These are phyloP conservation scores for Pseudomyrmex sp. DNA, from an alignment of 1,140 invertebrate genomes.

Conservation along the genomic window DNA sequence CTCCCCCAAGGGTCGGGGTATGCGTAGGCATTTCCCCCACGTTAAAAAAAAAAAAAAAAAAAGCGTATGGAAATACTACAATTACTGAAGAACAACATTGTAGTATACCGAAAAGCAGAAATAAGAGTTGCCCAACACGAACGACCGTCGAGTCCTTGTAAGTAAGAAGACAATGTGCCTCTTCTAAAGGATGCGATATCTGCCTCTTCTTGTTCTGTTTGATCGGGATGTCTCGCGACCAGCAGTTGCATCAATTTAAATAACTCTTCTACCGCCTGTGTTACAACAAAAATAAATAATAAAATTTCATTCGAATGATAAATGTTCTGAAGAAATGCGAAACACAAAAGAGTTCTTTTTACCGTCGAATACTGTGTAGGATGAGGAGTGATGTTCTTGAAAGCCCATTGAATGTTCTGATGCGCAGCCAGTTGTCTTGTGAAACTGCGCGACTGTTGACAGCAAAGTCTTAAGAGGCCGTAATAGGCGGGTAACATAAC, in stretches of 20 bases:
- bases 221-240: constrained; percentile 90
- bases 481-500: constrained; percentile 98
- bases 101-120: constrained; percentile 88
- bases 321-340: neutral
- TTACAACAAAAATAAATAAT: neutral
- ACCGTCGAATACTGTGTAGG: constrained; percentile 95
- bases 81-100: neutral
- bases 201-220: constrained; percentile 91
- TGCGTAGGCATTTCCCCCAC: no score
- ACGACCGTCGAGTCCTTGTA: constrained; percentile 92
- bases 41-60: no score
- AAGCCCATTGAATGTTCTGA: constrained; percentile 98
- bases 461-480: constrained; percentile 94
- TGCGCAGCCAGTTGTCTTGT: constrained; percentile 94
- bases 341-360: constrained; percentile 77
- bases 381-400: constrained; percentile 97
- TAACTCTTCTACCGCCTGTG: constrained; percentile 94
- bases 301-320: neutral
- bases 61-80: no score
- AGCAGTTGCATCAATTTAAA: constrained; percentile 95
- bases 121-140: constrained; percentile 96
- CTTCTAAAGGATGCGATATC: constrained; percentile 94
- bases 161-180: constrained; percentile 93
- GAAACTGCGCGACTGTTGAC: constrained; percentile 93
- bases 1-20: no score